Percentiles rank a stretch among this genome's conserved stretches.
phyloP scores from a whole-genome alignment of 2,888 invertebrate genomes.

The Torymus auratus region DNA sequence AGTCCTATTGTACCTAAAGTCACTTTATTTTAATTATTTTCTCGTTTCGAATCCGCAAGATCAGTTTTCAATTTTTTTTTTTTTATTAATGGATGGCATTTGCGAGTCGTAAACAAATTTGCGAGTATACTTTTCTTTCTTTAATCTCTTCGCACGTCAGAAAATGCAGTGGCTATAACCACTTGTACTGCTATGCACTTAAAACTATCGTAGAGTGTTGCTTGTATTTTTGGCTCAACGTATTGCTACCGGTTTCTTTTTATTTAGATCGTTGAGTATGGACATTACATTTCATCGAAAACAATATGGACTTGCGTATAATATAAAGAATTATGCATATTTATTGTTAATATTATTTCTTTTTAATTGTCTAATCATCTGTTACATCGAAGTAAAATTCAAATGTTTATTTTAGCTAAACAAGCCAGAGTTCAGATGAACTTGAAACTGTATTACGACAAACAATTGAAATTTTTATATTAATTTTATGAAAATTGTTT shows the following conservation, averaged over 20 bases:
- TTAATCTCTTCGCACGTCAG: slow-evolving; percentile 18
- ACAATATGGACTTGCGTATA: not conserved
- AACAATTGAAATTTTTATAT: not conserved
- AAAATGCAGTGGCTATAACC: slow-evolving; percentile 28
- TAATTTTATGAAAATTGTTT: not conserved
- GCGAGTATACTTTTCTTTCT: slow-evolving; percentile 20
- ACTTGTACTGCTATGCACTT: slow-evolving; percentile 62
- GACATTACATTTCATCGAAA: slow-evolving; percentile 9
- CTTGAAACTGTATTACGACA: not conserved
- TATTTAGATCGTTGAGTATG: not conserved
- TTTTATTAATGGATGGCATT: slow-evolving; percentile 64
- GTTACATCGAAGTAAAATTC: too few species aligned
- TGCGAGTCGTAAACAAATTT: slow-evolving; percentile 55
- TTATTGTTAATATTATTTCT: too few species aligned
- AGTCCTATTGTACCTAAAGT: slow-evolving; percentile 62
- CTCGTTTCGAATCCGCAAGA: slow-evolving; percentile 33
- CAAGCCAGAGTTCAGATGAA: not conserved
- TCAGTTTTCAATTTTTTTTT: slow-evolving; percentile 6
- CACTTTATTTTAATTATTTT: slow-evolving; percentile 52
- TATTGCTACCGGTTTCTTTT: slow-evolving; percentile 66
- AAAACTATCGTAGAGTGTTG: slow-evolving; percentile 62
- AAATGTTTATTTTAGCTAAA: not conserved
- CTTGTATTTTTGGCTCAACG: slow-evolving; percentile 62
- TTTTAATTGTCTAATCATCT: too few species aligned
- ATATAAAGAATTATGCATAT: too few species aligned